phyloP scores from a whole-genome alignment of 2,888 invertebrate species.

The Cephus runcator region DNA sequence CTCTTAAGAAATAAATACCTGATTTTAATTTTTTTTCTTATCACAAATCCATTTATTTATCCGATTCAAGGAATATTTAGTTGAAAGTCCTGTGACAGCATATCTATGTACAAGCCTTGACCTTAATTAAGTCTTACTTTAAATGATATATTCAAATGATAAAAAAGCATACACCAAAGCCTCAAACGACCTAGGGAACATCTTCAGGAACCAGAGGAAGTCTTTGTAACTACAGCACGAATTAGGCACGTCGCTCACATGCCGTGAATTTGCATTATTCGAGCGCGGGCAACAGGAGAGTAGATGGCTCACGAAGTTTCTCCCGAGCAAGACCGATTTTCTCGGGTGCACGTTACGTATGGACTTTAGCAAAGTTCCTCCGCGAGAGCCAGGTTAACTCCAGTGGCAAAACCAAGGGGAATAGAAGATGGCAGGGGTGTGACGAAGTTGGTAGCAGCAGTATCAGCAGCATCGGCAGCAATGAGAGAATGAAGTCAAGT shows the following conservation, averaged over 20 bases:
- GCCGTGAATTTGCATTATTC: slow-evolving; percentile 39
- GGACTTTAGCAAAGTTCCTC: neutral
- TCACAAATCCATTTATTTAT: neutral
- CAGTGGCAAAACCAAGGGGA: neutral
- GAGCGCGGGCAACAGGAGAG: slow-evolving; percentile 32
- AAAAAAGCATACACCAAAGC: neutral
- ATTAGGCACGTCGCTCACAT: slow-evolving; percentile 10
- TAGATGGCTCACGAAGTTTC: slow-evolving; percentile 17
- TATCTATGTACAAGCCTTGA: neutral
- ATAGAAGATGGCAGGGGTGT: neutral
- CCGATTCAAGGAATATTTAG: neutral
- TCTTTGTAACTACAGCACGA: slow-evolving; percentile 5
- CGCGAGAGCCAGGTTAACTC: neutral
- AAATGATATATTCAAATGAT: neutral
- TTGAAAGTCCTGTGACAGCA: neutral
- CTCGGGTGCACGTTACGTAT: neutral
- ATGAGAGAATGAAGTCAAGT: neutral
- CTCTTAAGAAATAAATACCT: neutral
- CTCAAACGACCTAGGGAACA: neutral
- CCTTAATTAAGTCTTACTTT: neutral
- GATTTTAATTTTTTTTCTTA: neutral
- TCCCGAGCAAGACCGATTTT: slow-evolving; percentile 5
- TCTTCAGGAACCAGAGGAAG: slow-evolving; percentile 1
- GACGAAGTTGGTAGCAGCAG: neutral
- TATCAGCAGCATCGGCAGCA: neutral